Evolutionary conservation across 2,113 vertebrate species (phyloP).

Genomic region (Myiagra hebetior): DNA sequence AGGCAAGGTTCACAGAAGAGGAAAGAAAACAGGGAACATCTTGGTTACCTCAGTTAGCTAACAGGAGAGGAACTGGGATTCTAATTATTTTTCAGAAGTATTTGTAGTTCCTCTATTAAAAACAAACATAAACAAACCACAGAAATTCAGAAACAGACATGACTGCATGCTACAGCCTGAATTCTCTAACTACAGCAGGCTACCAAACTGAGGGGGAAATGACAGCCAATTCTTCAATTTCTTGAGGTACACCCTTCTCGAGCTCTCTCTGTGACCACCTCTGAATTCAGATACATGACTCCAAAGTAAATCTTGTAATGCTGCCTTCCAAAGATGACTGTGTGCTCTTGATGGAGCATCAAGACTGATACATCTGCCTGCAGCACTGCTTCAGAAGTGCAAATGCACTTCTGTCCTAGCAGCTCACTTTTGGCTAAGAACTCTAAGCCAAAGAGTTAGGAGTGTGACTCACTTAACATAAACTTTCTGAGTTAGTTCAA

Average conservation of each 20-base stretch:
- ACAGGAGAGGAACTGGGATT: neutral
- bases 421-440: neutral
- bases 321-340: neutral
- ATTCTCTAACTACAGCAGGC: neutral
- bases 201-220: neutral
- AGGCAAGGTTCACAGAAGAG: neutral
- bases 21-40: neutral
- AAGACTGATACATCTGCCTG: neutral
- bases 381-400: neutral
- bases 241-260: neutral
- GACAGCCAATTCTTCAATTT: neutral
- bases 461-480: neutral
- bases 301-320: neutral
- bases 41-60: neutral
- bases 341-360: neutral
- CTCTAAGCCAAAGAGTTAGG: neutral
- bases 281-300: neutral
- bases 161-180: accelerated
- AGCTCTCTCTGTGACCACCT: neutral
- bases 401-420: neutral
- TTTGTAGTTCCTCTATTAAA: neutral
- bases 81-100: neutral
- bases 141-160: neutral
- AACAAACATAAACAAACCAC: neutral
- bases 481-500: neutral